Evolutionary conservation across 2,888 invertebrate species (phyloP).

Genomic region (Eutolmus rufibarbis): DNA sequence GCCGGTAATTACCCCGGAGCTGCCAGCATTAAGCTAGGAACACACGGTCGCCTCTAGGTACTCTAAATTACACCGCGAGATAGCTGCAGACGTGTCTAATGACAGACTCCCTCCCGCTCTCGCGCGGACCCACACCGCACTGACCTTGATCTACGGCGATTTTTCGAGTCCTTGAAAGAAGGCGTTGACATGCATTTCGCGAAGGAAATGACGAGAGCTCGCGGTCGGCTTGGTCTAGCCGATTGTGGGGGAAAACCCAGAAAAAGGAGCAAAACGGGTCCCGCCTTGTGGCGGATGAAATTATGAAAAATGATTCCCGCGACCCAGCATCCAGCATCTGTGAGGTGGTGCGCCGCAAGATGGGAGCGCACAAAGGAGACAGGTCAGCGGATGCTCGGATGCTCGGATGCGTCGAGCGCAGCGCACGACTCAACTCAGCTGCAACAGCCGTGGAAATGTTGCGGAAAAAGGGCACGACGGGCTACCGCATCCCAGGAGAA

Average conservation of each 20-base stretch:
- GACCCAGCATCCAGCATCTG: neutral
- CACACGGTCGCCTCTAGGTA: neutral
- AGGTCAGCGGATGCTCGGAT: neutral
- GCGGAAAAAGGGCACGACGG: neutral
- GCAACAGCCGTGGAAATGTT: neutral
- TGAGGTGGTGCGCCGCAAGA: neutral
- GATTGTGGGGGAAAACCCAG: neutral
- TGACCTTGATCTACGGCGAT: neutral
- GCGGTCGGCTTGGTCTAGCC: neutral
- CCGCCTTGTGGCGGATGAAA: neutral
- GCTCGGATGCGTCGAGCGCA: neutral
- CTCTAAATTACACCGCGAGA: neutral
- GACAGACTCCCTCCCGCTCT: neutral
- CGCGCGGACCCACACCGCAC: neutral
- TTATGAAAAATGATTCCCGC: slow-evolving; percentile 25
- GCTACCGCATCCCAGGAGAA: neutral
- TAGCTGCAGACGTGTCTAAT: neutral
- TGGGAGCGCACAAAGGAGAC: neutral
- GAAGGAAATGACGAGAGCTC: neutral
- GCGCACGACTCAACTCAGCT: neutral
- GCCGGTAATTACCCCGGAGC: neutral
- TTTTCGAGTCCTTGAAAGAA: slow-evolving; percentile 24
- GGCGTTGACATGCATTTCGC: slow-evolving; percentile 8
- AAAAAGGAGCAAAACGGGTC: neutral
- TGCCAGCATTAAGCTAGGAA: neutral